Evolutionary conservation across 1,140 invertebrate genomes (phyloP).

Genomic region (Pomacea maculata): DNA sequence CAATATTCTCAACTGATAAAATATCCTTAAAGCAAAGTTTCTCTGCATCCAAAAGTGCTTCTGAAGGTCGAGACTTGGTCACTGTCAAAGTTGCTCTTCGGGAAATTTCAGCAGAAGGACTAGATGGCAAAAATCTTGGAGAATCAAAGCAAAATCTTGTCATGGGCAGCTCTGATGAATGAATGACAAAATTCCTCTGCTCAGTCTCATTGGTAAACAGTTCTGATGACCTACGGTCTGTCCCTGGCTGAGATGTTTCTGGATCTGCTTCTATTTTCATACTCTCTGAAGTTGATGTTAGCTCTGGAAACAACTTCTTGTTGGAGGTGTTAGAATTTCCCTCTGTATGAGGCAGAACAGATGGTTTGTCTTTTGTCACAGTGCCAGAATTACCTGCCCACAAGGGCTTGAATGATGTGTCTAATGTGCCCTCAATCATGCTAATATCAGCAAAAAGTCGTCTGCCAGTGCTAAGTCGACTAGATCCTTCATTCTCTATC

Average conservation of each 20-base stretch:
- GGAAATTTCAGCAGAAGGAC: conserved; percentile 26
- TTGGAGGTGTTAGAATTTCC: not conserved
- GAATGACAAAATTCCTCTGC: not conserved
- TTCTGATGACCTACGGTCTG: not conserved
- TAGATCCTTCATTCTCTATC: not conserved
- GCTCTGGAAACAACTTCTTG: conserved; percentile 10
- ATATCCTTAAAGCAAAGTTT: conserved; percentile 20
- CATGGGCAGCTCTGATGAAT: not conserved
- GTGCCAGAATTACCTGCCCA: conserved; percentile 9
- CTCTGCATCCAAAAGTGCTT: conserved; percentile 41
- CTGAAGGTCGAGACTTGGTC: conserved; percentile 50
- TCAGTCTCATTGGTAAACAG: not conserved
- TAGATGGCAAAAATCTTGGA: conserved; percentile 30
- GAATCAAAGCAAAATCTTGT: conserved; percentile 33
- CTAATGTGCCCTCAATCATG: not conserved
- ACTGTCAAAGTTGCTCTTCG: conserved; percentile 47
- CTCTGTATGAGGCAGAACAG: not conserved
- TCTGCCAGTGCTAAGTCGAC: not conserved
- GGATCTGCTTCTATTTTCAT: not conserved
- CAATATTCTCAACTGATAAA: not conserved
- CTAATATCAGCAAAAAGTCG: conserved; percentile 10
- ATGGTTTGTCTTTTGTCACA: conserved; percentile 23
- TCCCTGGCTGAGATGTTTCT: not conserved
- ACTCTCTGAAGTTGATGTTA: not conserved
- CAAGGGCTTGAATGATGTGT: conserved; percentile 6